Evolutionary conservation across 2,888 invertebrate species (phyloP).

Genomic region (Aphrophora alni): DNA sequence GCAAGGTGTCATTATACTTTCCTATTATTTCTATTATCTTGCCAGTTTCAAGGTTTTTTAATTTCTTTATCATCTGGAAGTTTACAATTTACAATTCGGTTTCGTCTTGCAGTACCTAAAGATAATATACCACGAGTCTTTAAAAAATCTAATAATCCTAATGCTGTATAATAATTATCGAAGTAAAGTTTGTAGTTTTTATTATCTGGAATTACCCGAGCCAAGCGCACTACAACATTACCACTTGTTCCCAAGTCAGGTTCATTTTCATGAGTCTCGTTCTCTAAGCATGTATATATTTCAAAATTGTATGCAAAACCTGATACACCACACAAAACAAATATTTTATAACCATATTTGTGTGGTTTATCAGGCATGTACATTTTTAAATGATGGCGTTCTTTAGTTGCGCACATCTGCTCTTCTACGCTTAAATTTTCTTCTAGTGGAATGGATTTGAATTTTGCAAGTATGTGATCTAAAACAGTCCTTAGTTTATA

Average conservation of each 20-base stretch:
- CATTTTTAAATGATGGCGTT: constrained; percentile 45
- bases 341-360: constrained; percentile 52
- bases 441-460: constrained; percentile 20
- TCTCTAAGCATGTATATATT: constrained; percentile 40
- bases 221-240: constrained; percentile 54
- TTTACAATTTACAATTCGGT: constrained; percentile 53
- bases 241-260: constrained; percentile 52
- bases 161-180: constrained; percentile 53
- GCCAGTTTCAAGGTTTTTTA: constrained; percentile 9
- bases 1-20: neutral
- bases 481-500: constrained; percentile 27
- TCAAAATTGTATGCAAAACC: constrained; percentile 54
- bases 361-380: constrained; percentile 33
- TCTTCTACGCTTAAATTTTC: constrained; percentile 31
- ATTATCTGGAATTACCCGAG: constrained; percentile 50
- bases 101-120: constrained; percentile 53
- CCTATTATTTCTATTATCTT: neutral
- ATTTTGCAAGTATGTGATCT: neutral
- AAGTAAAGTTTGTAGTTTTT: constrained; percentile 54
- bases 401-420: constrained; percentile 44
- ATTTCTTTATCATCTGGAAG: constrained; percentile 50
- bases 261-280: constrained; percentile 38
- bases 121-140: constrained; percentile 51
- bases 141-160: constrained; percentile 50
- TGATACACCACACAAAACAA: constrained; percentile 51